Evolutionary conservation across 2,797 vertebrate genomes (phyloP).

Genomic region (Sciurus vulgaris): DNA sequence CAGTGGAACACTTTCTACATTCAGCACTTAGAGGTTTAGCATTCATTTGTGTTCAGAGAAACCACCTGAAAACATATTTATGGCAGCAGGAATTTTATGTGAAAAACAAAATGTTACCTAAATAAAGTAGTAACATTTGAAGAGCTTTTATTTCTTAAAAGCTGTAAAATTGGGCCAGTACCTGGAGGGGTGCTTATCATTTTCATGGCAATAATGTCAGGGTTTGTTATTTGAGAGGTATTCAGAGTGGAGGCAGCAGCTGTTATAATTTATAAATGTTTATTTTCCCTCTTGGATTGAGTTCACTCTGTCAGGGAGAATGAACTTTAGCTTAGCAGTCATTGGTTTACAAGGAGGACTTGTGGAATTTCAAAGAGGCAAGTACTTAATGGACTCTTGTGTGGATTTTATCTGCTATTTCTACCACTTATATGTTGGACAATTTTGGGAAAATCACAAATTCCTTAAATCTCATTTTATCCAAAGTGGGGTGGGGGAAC

Average conservation of each 20-base stretch:
- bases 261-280: constrained; percentile 70
- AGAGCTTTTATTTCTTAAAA: constrained; percentile 67
- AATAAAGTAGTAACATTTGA: constrained; percentile 45
- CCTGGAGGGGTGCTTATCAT: constrained; percentile 24
- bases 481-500: neutral
- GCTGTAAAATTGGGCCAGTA: neutral
- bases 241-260: constrained; percentile 5
- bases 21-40: neutral
- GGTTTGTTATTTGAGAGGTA: constrained; percentile 47
- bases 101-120: constrained; percentile 15
- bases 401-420: neutral
- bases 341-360: neutral
- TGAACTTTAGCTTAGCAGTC: constrained; percentile 8
- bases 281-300: constrained; percentile 59
- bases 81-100: constrained; percentile 20
- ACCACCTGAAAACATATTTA: neutral
- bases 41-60: constrained; percentile 25
- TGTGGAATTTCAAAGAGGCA: neutral
- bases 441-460: neutral
- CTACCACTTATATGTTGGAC: neutral
- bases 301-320: constrained; percentile 3
- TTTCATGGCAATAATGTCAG: constrained; percentile 46
- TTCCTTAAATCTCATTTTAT: constrained; percentile 16
- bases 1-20: neutral
- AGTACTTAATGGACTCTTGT: neutral